Percentiles rank a stretch among this genome's conserved stretches.
phyloP scores from a whole-genome alignment of 1,140 invertebrate genomes.

The Mylabris phalerata region DNA sequence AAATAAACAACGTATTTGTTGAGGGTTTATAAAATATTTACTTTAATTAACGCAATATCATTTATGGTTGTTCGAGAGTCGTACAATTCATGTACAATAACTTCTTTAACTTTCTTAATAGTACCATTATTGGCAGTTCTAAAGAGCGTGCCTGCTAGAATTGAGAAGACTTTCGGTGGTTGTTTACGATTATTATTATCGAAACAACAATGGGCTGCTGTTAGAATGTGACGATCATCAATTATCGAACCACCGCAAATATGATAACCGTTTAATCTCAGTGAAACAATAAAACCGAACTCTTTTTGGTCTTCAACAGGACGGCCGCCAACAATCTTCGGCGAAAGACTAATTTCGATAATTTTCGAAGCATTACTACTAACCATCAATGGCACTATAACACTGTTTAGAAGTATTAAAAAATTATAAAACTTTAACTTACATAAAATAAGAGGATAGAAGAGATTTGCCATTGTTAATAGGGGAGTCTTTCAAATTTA shows the following conservation, averaged over 20 bases:
- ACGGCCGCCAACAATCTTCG: background rate
- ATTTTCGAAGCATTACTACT: too few relatives aligned
- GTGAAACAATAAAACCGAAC: background rate
- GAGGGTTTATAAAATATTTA: background rate
- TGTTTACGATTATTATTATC: background rate
- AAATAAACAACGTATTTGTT: background rate
- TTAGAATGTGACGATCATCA: conserved; percentile 1
- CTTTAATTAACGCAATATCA: conserved; percentile 1
- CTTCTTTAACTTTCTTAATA: background rate
- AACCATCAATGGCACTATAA: too few relatives aligned
- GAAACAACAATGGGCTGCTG: conserved; percentile 12
- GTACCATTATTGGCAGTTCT: background rate
- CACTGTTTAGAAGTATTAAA: too few relatives aligned
- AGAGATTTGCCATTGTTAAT: too few relatives aligned
- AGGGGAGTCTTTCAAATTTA: too few relatives aligned
- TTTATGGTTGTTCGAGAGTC: background rate
- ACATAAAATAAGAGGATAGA: too few relatives aligned
- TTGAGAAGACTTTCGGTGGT: conserved; percentile 3
- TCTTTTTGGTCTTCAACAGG: background rate
- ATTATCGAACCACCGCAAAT: conserved; percentile 6
- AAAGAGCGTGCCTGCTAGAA: conserved; percentile 6
- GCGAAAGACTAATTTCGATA: background rate
- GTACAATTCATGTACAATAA: conserved; percentile 3
- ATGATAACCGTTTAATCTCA: background rate
- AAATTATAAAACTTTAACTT: too few relatives aligned